Evolutionary conservation across 2,113 vertebrate genomes (phyloP).

Genomic region (Eulemur rufifrons): DNA sequence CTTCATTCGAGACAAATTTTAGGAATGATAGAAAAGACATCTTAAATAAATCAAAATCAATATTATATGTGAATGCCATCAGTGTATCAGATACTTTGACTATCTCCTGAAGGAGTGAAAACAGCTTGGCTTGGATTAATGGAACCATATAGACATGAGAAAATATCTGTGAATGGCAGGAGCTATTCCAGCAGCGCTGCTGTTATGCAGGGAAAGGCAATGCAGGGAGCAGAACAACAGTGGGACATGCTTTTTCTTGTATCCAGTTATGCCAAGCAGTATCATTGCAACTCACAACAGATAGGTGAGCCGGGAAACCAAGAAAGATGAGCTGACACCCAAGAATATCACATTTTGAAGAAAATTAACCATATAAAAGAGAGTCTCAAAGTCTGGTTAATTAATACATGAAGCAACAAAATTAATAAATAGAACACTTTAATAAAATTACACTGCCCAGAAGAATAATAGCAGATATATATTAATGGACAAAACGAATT

Average conservation of each 20-base stretch:
- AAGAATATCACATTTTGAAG: background rate
- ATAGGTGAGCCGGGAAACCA: background rate
- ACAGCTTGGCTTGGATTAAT: background rate
- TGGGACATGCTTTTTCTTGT: background rate
- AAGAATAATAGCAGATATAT: background rate
- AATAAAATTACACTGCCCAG: background rate
- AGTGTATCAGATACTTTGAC: background rate
- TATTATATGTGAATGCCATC: background rate
- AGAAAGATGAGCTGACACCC: background rate
- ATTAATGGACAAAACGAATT: background rate
- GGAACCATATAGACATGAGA: background rate
- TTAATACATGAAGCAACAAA: background rate
- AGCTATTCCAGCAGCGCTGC: background rate
- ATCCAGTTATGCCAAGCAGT: background rate
- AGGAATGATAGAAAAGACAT: background rate
- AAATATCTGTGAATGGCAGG: background rate
- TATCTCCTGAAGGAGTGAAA: conserved; percentile 12
- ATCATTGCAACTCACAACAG: background rate
- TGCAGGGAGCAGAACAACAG: too few relatives aligned
- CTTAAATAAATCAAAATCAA: background rate
- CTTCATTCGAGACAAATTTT: background rate
- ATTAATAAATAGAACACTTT: background rate
- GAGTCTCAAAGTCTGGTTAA: background rate
- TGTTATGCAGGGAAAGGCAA: background rate
- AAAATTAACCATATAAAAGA: background rate